A percentile compares a stretch with the other conserved stretches of the same genome.
Conservation (phyloP, 2,888 invertebrate genomes). For the Troides aeacus region DNA sequence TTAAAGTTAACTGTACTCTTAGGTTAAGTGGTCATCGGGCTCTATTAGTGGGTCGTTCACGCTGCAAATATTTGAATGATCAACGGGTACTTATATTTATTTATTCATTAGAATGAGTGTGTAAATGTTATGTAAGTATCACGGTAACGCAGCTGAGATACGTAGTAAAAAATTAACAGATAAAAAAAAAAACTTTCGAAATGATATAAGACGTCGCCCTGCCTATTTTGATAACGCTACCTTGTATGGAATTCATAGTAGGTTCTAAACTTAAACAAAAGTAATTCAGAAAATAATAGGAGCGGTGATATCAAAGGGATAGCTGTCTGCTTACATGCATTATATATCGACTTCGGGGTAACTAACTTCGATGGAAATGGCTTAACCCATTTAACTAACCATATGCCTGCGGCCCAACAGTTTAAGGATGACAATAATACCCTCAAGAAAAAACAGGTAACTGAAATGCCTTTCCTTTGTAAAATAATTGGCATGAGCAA, state of each 20-base stretch:
- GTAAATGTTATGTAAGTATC: not conserved
- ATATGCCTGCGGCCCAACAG: not conserved
- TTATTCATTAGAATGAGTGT: slow-evolving; percentile 1
- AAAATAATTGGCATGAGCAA: slow-evolving; percentile 4
- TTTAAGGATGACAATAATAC: not conserved
- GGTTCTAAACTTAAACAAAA: not conserved
- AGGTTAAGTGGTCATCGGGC: not conserved
- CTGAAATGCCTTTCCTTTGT: slow-evolving; percentile 1
- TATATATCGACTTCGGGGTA: slow-evolving; percentile 8
- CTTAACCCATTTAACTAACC: slow-evolving; percentile 5
- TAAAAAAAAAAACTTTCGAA: not conserved
- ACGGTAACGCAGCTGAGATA: not conserved
- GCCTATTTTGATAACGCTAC: not conserved
- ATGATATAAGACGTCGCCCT: not conserved
- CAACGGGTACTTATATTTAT: not conserved
- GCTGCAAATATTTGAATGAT: slow-evolving; percentile 1
- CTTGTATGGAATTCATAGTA: not conserved
- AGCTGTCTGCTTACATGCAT: slow-evolving; percentile 4
- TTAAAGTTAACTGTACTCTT: not conserved
- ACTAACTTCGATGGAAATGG: slow-evolving; percentile 2
- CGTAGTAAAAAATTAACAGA: no score
- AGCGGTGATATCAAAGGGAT: not conserved
- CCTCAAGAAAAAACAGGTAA: not conserved
- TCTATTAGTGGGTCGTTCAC: slow-evolving; percentile 1
- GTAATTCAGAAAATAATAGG: slow-evolving; percentile 17